These are phyloP conservation scores for Pemphredon lugubris DNA, from an alignment of 2,888 invertebrate genomes.

Conservation along the genomic window DNA sequence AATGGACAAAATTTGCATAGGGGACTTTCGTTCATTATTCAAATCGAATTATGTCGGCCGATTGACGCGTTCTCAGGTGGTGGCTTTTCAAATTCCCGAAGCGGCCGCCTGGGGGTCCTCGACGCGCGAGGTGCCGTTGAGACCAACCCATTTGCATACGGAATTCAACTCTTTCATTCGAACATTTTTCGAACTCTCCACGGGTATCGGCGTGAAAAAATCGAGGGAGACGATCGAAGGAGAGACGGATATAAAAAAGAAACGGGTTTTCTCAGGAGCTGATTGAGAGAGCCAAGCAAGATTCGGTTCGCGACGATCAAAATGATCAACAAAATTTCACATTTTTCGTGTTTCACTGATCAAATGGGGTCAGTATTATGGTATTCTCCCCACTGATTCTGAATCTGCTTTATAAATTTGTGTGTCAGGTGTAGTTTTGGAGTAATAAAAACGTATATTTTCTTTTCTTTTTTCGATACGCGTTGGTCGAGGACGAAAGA, in stretches of 20 bases:
- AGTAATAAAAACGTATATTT: too few relatives aligned
- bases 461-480: too few relatives aligned
- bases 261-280: not conserved
- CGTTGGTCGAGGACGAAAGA: too few relatives aligned
- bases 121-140: conserved; percentile 59
- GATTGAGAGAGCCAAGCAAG: not conserved
- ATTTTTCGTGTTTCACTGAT: too few relatives aligned
- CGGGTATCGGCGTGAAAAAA: conserved; percentile 28
- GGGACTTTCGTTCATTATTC: conserved; percentile 74
- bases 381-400: too few relatives aligned
- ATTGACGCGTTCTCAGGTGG: conserved; percentile 74
- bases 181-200: conserved; percentile 40
- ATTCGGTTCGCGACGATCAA: too few relatives aligned
- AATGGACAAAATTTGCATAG: conserved; percentile 78
- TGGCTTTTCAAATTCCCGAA: conserved; percentile 71
- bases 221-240: conserved; percentile 34
- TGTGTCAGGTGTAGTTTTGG: too few relatives aligned
- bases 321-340: too few relatives aligned
- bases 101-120: conserved; percentile 58
- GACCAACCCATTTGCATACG: conserved; percentile 73
- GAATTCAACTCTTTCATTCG: conserved; percentile 63
- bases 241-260: not conserved
- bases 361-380: too few relatives aligned
- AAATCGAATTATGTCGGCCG: conserved; percentile 77
- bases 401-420: too few relatives aligned